Conservation (phyloP, 2,888 invertebrate species). For the Lamproptera curius region DNA sequence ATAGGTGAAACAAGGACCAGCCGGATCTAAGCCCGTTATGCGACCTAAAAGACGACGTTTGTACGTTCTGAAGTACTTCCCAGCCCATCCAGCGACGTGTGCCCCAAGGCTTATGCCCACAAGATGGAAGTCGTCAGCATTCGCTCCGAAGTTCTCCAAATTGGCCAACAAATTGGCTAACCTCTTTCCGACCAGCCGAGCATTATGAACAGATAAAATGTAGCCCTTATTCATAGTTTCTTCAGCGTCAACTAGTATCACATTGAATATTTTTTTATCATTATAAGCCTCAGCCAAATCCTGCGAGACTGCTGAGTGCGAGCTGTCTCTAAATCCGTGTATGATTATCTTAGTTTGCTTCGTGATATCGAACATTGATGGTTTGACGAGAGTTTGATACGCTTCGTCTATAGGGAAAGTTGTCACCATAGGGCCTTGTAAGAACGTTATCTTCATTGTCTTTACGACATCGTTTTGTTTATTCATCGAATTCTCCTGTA, state of each 20-base stretch:
- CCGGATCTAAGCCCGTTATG: conserved; percentile 71
- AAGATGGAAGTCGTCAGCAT: conserved; percentile 71
- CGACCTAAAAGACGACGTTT: conserved; percentile 57
- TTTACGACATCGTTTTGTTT: conserved; percentile 54
- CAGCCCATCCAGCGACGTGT: conserved; percentile 74
- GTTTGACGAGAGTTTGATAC: conserved; percentile 49
- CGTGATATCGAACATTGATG: conserved; percentile 57
- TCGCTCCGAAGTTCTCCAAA: conserved; percentile 62
- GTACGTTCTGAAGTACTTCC: conserved; percentile 64
- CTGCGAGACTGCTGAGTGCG: conserved; percentile 60
- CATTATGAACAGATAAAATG: conserved; percentile 61
- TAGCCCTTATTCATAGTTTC: conserved; percentile 64
- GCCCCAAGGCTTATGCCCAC: conserved; percentile 79
- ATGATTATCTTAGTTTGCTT: conserved; percentile 69
- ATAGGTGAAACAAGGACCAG: conserved; percentile 70
- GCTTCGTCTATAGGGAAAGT: conserved; percentile 60
- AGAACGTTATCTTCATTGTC: conserved; percentile 58
- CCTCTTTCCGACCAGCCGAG: conserved; percentile 71
- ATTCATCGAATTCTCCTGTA: conserved; percentile 49
- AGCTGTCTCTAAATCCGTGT: conserved; percentile 68
- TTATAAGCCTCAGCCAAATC: conserved; percentile 64
- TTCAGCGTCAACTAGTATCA: conserved; percentile 65
- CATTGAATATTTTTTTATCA: conserved; percentile 67
- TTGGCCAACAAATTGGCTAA: conserved; percentile 71
- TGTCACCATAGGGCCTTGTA: conserved; percentile 43